Conservation (phyloP, 53 echinoderm and acorn worm species). For the Zoroaster sp. region DNA sequence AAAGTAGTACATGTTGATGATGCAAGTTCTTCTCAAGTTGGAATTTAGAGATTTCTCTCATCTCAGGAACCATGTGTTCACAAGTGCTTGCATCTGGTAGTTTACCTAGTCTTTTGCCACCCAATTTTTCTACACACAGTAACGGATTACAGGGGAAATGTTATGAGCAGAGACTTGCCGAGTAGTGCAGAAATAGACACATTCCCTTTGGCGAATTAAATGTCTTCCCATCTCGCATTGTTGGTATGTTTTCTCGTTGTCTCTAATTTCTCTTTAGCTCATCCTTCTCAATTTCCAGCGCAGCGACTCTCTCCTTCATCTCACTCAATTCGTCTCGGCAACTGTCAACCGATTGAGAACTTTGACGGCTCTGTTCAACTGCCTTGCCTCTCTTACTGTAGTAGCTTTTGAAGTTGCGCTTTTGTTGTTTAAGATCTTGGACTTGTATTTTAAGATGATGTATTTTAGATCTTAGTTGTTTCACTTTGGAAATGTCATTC, state of each 20-base stretch:
- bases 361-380: not conserved
- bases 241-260: not conserved
- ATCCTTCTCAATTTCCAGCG: not conserved
- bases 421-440: not conserved
- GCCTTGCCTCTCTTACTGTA: not conserved
- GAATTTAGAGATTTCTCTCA: slow-evolving; percentile 34
- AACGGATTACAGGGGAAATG: not conserved
- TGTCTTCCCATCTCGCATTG: slow-evolving; percentile 4
- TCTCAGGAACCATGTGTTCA: slow-evolving; percentile 3
- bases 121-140: not conserved
- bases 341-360: not conserved
- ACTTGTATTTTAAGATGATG: not conserved
- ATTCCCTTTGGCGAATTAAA: not conserved
- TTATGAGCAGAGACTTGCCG: not conserved
- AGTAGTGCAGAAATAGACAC: not conserved
- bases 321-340: not conserved
- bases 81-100: slow-evolving; percentile 8
- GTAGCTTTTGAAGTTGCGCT: not conserved
- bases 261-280: not conserved
- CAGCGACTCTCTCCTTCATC: not conserved
- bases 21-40: slow-evolving; percentile 28
- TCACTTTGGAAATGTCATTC: not conserved
- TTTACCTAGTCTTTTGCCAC: not conserved
- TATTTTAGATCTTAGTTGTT: not conserved
- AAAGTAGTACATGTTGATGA: not conserved